A percentile compares a stretch with the other conserved stretches of the same genome.
Conservation (phyloP, 2,113 vertebrate genomes). For the Amphilophus citrinellus region DNA sequence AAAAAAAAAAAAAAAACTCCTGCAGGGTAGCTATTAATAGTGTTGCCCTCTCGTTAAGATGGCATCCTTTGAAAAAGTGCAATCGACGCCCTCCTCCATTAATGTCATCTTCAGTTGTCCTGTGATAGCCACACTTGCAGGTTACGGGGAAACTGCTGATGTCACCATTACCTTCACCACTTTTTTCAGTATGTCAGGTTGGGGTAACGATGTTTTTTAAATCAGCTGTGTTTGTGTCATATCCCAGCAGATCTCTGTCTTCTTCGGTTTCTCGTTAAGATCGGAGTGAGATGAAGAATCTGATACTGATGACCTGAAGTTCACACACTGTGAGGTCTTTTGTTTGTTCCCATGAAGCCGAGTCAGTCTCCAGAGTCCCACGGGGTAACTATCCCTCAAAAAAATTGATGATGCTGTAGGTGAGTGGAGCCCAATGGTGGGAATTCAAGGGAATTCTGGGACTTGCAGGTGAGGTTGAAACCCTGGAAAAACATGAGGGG, state of each 20-base stretch:
- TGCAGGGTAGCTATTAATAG: not conserved
- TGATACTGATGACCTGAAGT: not conserved
- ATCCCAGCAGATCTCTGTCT: not conserved
- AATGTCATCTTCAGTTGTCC: not conserved
- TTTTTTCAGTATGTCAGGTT: accelerated
- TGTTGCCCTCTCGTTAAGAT: not conserved
- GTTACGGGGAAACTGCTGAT: not conserved
- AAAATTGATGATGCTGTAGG: not conserved
- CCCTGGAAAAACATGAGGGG: not conserved
- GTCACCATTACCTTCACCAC: not conserved
- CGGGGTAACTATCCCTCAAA: not conserved
- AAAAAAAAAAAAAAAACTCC: not conserved
- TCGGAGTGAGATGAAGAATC: not conserved
- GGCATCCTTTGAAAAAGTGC: not conserved
- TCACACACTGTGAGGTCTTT: not conserved
- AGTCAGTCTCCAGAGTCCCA: not conserved
- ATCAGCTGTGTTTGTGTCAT: not conserved
- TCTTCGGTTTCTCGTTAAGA: not conserved
- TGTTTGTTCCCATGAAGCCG: not conserved
- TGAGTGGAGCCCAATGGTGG: not conserved
- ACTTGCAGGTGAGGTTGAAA: constrained; percentile 3
- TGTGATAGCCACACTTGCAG: not conserved
- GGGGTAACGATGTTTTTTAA: not conserved
- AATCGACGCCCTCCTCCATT: not conserved
- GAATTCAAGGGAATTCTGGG: not conserved